Conservation (phyloP, 1,140 invertebrate species). For the Apis laboriosa region DNA sequence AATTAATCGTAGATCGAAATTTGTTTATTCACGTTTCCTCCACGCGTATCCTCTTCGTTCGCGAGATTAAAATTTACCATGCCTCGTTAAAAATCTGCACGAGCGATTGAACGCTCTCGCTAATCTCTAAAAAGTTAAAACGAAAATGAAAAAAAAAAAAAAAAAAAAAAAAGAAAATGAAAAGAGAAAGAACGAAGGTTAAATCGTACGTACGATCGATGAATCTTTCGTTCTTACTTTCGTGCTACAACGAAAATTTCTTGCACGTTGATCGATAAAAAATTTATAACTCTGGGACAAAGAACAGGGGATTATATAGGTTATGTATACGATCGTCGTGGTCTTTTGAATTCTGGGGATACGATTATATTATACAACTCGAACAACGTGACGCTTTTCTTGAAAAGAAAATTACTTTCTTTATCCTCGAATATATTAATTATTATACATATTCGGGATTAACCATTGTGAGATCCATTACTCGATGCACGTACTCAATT, state of each 20-base stretch:
- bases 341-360: neutral
- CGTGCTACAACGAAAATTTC: too few relatives aligned
- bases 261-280: neutral
- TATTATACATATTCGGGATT: too few relatives aligned
- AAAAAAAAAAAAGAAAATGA: neutral
- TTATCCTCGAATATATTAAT: too few relatives aligned
- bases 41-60: neutral
- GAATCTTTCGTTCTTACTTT: neutral
- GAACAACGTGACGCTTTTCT: too few relatives aligned
- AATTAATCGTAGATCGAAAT: too few relatives aligned
- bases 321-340: neutral
- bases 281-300: neutral
- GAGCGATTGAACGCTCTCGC: too few relatives aligned
- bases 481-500: too few relatives aligned
- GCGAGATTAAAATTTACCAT: neutral
- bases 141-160: neutral
- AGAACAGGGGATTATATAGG: neutral
- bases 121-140: too few relatives aligned
- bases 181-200: neutral
- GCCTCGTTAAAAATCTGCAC: too few relatives aligned
- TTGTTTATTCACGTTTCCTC: too few relatives aligned
- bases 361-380: slow-evolving; percentile 23
- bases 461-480: too few relatives aligned
- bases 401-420: too few relatives aligned
- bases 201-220: neutral